phyloP scores from a whole-genome alignment of 2,888 invertebrate species.

The Lordiphosa fenestrarum region DNA sequence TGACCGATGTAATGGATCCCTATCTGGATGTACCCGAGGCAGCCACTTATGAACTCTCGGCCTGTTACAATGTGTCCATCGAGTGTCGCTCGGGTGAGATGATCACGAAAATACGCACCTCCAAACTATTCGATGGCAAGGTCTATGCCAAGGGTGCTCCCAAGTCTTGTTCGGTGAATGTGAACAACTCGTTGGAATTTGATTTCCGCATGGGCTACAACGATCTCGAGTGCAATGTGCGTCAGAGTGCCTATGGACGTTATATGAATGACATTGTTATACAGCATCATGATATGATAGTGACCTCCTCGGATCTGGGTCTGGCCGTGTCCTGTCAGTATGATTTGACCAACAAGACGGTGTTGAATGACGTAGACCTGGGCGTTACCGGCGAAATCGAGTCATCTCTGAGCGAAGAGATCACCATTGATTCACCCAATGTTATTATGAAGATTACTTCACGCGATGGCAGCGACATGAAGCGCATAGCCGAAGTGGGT shows the following conservation, averaged over 20 bases:
- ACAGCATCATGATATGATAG: slow-evolving; percentile 97
- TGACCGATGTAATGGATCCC: slow-evolving; percentile 93
- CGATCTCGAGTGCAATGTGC: slow-evolving; percentile 94
- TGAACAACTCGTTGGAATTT: slow-evolving; percentile 92
- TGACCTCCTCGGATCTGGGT: slow-evolving; percentile 95
- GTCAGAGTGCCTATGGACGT: slow-evolving; percentile 90
- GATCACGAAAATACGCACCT: slow-evolving; percentile 94
- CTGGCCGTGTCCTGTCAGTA: slow-evolving; percentile 96
- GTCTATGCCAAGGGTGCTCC: slow-evolving; percentile 96
- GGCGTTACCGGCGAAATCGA: slow-evolving; percentile 94
- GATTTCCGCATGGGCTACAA: slow-evolving; percentile 95
- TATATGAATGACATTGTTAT: slow-evolving; percentile 96
- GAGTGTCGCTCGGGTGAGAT: slow-evolving; percentile 95
- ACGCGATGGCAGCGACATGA: slow-evolving; percentile 90
- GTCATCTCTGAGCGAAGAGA: slow-evolving; percentile 93
- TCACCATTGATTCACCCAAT: slow-evolving; percentile 95
- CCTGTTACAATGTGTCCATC: slow-evolving; percentile 96
- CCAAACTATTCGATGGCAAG: slow-evolving; percentile 95
- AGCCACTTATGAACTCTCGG: slow-evolving; percentile 93
- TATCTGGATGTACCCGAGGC: slow-evolving; percentile 94
- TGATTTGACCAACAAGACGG: slow-evolving; percentile 95
- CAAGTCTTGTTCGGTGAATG: slow-evolving; percentile 93
- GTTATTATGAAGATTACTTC: slow-evolving; percentile 96
- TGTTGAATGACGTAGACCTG: slow-evolving; percentile 94
- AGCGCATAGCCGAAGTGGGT: slow-evolving; percentile 94